A percentile compares a stretch with the other conserved stretches of the same genome.
phyloP scores from a whole-genome alignment of 2,113 vertebrate genomes.

The Empidonax traillii region DNA sequence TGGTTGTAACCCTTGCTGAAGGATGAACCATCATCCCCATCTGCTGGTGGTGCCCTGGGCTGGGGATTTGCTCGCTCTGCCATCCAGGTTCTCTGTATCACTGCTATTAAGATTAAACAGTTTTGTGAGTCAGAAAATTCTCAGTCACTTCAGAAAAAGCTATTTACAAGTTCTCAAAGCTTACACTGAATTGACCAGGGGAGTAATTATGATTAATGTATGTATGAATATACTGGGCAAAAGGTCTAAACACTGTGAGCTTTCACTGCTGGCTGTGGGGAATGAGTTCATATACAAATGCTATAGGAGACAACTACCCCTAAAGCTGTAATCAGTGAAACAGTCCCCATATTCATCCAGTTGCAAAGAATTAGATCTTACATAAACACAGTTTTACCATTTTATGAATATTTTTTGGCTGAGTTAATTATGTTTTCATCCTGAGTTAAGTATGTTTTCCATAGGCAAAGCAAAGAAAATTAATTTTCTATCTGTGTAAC shows the following conservation, averaged over 20 bases:
- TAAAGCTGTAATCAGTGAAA: background rate
- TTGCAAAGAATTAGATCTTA: background rate
- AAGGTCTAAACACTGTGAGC: background rate
- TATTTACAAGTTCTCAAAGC: background rate
- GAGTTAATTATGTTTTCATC: background rate
- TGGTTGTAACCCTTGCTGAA: background rate
- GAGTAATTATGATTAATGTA: background rate
- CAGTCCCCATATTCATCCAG: background rate
- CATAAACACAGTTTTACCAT: background rate
- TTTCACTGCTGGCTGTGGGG: background rate
- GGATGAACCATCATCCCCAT: background rate
- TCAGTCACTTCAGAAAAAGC: background rate
- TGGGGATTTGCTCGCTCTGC: background rate
- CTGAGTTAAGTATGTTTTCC: background rate
- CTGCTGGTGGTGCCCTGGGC: background rate
- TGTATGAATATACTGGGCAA: background rate
- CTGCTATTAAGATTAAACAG: background rate
- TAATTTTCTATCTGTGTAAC: background rate
- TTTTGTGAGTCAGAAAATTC: background rate
- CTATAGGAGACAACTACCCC: background rate
- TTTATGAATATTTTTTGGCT: background rate
- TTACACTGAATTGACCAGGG: background rate
- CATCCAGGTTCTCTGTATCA: background rate
- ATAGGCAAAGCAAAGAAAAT: background rate
- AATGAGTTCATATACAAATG: background rate